Evolutionary conservation across 1,140 invertebrate genomes (phyloP).

Genomic region (Zaprionus gabonicus): DNA sequence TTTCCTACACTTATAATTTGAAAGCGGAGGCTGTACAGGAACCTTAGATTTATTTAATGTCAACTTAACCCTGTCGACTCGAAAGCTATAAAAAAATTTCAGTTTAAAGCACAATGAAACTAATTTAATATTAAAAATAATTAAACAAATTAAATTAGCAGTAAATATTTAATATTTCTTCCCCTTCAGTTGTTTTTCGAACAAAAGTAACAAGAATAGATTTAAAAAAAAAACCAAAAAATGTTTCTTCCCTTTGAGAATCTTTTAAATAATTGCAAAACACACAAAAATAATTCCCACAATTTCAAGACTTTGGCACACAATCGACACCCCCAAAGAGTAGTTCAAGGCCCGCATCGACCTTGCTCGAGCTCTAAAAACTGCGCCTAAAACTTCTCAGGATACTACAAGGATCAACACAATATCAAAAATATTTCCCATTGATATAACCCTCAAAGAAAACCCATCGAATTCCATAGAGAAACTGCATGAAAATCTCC

Average conservation of each 20-base stretch:
- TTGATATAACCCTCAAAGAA: slow-evolving; percentile 31
- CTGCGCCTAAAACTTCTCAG: slow-evolving; percentile 52
- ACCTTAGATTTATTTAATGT: too few relatives aligned
- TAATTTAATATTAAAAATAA: too few relatives aligned
- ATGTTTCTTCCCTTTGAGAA: too few relatives aligned
- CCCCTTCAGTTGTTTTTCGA: too few relatives aligned
- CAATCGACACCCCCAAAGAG: background rate
- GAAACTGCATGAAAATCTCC: slow-evolving; percentile 59
- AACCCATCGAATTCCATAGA: slow-evolving; percentile 45
- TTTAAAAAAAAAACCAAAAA: too few relatives aligned
- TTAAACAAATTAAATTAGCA: too few relatives aligned
- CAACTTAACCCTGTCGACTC: too few relatives aligned
- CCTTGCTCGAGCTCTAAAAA: slow-evolving; percentile 10
- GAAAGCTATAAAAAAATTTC: too few relatives aligned
- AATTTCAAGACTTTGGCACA: background rate
- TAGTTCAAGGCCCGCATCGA: slow-evolving; percentile 57
- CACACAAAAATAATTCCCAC: background rate
- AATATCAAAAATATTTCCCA: slow-evolving; percentile 54
- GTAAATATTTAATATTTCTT: too few relatives aligned
- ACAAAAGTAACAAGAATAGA: too few relatives aligned
- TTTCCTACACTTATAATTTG: background rate
- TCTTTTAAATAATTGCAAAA: background rate
- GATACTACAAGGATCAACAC: slow-evolving; percentile 46
- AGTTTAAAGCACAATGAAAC: too few relatives aligned
- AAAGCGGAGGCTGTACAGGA: too few relatives aligned